Evolutionary conservation across 2,797 vertebrate genomes (phyloP), one percentile per base, ranked within the genome.

Genomic region (Myripristis jacobus): DNA sequence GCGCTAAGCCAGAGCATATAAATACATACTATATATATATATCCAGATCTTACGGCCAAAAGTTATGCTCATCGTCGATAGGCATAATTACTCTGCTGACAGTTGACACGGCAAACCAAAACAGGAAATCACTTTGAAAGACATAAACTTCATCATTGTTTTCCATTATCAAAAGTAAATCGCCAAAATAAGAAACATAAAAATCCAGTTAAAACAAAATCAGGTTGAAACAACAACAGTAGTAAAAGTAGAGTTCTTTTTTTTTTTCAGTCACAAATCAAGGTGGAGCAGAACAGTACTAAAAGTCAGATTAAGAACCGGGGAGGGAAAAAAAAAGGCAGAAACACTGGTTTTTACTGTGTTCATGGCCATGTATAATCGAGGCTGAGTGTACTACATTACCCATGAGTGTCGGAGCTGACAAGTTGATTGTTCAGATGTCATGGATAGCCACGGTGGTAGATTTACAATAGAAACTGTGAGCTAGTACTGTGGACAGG

Each of bases 31-130:
- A n/a, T n/a, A n/a, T n/a, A n/a, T 70, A 43, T 69, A 51, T 56
- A 68, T 73, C 60, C 75, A 72, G 56, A 76, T 84, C 74, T 80
- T 53, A 52, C 38, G 60, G 73, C 38, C 65, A 66, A 77, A 70
- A 63, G 22, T 52, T 6, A 72, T 59, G 62, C 79, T 92, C 81
- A 92, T 72, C 91, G 82, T 91, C 92, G 87, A 93, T 82, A 91
- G 92, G 93, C 92, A 93, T 80, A 93, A 90, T 90, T 70, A 72
- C 65, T 59, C 69, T 21, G 47, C 25, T 41, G 74, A 86, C 81
- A 62, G 92, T 86, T 92, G 94, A 95, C 95, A 96, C 94, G 90
- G 94, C 94, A 96, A 95, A 95, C 93, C 93, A 93, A 91, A 92
- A 93, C 86, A 29, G 34, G 51, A 70, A 85, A 80, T 69, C 75